phyloP scores from a whole-genome alignment of 1,140 invertebrate species.

The Drosophila watanabei region DNA sequence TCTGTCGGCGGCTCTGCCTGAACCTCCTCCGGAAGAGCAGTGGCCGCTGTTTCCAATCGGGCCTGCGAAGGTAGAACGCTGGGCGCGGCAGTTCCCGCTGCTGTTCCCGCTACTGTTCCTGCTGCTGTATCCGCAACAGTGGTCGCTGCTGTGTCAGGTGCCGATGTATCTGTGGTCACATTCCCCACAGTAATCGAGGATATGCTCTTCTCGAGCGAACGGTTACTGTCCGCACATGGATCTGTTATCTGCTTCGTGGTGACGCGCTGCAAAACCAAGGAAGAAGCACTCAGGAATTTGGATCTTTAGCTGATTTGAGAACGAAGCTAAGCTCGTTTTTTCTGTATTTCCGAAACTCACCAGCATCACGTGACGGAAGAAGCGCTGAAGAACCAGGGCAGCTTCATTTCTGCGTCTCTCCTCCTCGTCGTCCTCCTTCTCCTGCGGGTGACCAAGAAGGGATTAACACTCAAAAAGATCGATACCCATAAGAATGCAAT shows the following conservation, averaged over 20 bases:
- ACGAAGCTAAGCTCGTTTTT: not conserved
- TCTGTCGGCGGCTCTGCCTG: not conserved
- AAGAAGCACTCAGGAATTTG: not conserved
- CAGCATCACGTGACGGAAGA: conserved; percentile 53
- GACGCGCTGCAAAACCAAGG: conserved; percentile 18
- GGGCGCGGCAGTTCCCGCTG: not conserved
- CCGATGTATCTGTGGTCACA: not conserved
- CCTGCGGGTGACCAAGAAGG: not conserved
- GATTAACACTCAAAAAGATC: not conserved
- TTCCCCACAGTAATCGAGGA: not conserved
- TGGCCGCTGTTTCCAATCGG: not conserved
- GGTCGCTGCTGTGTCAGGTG: too few species aligned
- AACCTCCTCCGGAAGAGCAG: not conserved
- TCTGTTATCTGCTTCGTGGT: conserved; percentile 38
- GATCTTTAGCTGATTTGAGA: not conserved
- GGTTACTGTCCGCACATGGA: conserved; percentile 42
- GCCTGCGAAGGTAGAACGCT: not conserved
- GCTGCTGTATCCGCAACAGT: not conserved
- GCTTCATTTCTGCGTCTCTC: conserved; percentile 30
- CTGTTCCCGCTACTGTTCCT: not conserved
- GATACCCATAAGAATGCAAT: not conserved
- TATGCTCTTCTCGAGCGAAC: not conserved
- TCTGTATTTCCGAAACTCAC: conserved; percentile 26
- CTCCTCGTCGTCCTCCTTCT: conserved; percentile 38
- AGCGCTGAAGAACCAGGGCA: conserved; percentile 60